Conservation (phyloP, 2,797 vertebrate genomes). For the Cygnus olor region DNA sequence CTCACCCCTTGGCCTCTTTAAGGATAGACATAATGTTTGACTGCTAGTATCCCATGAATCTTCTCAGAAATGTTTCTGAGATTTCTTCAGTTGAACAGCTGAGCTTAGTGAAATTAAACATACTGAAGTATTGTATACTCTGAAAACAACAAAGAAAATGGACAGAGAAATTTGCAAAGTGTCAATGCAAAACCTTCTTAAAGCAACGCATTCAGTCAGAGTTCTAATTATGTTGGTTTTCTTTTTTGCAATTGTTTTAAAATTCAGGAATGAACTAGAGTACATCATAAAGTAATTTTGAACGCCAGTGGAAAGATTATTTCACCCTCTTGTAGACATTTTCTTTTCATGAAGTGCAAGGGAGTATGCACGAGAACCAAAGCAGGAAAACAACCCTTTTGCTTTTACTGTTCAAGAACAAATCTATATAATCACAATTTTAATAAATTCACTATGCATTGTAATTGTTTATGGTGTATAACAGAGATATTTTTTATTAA, state of each 20-base stretch:
- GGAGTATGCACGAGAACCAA: background rate
- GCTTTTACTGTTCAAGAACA: background rate
- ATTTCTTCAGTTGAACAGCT: background rate
- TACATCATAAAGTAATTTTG: background rate
- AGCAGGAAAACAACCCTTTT: background rate
- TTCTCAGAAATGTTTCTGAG: background rate
- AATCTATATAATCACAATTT: background rate
- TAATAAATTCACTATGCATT: background rate
- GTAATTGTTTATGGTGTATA: background rate
- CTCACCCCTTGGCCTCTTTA: background rate
- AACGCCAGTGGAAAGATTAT: background rate
- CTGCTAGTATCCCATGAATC: background rate
- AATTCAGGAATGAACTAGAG: background rate
- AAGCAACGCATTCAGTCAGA: background rate
- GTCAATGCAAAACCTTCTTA: background rate
- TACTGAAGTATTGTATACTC: background rate
- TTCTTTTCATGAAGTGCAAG: background rate
- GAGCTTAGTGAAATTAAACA: background rate
- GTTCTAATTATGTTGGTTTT: background rate
- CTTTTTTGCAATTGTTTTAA: background rate
- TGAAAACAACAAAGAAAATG: background rate
- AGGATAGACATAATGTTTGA: background rate
- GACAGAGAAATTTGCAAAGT: background rate
- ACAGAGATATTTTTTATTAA: background rate
- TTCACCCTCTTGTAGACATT: background rate